Percentiles rank a stretch among this genome's conserved stretches.
phyloP scores from a whole-genome alignment of 2,888 invertebrate species.

The Sarcophaga subvicina region DNA sequence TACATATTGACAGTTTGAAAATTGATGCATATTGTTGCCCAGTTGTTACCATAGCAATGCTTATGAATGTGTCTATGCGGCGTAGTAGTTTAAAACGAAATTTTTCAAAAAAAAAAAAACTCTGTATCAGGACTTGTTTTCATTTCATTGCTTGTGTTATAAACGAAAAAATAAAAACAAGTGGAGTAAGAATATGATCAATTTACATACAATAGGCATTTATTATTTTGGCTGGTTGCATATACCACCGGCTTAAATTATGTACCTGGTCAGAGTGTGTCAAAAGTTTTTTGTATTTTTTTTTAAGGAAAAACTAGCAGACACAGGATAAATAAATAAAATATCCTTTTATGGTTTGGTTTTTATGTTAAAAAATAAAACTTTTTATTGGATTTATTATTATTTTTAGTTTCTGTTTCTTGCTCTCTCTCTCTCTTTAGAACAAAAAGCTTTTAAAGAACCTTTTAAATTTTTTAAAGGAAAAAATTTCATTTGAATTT shows the following conservation, averaged over 20 bases:
- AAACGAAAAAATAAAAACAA: neutral
- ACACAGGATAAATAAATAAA: conserved; percentile 9
- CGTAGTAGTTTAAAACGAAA: no score
- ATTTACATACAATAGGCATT: neutral
- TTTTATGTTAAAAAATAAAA: neutral
- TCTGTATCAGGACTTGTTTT: no score
- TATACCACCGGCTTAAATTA: neutral
- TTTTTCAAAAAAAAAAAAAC: no score
- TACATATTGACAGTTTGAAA: conserved; percentile 54
- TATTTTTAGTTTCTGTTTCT: neutral
- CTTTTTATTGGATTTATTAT: conserved; percentile 16
- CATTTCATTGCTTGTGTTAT: no score
- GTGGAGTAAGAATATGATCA: neutral
- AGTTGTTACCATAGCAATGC: neutral
- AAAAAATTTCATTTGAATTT: neutral
- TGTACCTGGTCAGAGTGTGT: conserved; percentile 7
- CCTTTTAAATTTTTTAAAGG: neutral
- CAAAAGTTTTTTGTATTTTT: neutral
- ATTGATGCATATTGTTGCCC: conserved; percentile 50
- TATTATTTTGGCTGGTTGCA: neutral
- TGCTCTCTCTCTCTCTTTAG: no score
- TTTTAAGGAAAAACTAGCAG: neutral
- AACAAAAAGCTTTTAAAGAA: no score
- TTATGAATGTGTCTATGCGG: neutral
- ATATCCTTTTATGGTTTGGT: conserved; percentile 18